Evolutionary conservation across 2,113 vertebrate genomes (phyloP).

Genomic region (Prolemur simus): DNA sequence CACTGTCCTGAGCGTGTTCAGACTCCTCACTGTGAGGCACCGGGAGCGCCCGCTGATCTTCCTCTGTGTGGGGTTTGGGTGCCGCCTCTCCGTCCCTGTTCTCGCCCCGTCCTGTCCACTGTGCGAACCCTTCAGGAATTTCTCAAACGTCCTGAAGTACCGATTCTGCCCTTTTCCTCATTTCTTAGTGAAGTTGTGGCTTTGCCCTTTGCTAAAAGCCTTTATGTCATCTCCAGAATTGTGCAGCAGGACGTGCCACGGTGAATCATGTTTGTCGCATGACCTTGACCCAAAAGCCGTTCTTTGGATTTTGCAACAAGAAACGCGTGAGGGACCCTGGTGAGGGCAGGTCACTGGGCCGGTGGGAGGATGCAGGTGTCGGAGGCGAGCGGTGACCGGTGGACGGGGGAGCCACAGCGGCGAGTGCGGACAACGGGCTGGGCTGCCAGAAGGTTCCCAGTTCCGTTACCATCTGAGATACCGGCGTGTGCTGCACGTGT

Average conservation of each 20-base stretch:
- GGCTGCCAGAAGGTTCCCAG: neutral
- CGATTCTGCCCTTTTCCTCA: neutral
- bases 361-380: neutral
- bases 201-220: neutral
- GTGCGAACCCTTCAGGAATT: neutral
- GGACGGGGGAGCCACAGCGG: neutral
- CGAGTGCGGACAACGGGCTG: neutral
- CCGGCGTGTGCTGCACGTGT: too few species aligned
- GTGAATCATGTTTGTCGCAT: neutral
- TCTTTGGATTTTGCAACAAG: neutral
- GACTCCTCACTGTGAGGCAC: neutral
- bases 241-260: neutral
- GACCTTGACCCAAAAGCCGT: neutral
- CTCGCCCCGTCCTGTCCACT: neutral
- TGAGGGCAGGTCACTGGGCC: neutral
- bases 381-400: neutral
- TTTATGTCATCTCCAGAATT: slow-evolving; percentile 8
- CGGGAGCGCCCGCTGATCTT: neutral
- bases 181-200: neutral
- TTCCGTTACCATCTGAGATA: neutral
- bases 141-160: neutral
- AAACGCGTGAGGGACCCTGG: neutral
- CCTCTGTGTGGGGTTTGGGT: neutral
- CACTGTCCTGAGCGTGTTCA: neutral
- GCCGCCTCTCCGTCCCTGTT: neutral